phyloP scores from a whole-genome alignment of 2,888 invertebrate species.

The Metalampra italica region DNA sequence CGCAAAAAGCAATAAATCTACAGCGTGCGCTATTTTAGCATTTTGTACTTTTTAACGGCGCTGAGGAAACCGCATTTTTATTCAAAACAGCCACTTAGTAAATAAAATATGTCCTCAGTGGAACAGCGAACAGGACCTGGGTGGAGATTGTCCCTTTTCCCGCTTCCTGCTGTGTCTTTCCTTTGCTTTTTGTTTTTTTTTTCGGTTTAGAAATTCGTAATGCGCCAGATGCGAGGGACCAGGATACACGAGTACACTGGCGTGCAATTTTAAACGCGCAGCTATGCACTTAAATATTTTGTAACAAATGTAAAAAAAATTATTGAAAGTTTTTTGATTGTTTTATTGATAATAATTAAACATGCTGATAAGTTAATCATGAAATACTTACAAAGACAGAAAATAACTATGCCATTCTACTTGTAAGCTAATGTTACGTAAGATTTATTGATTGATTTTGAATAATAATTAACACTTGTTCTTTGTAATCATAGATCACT shows the following conservation, averaged over 20 bases:
- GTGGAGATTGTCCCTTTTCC: conserved; percentile 57
- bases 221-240: conserved; percentile 32
- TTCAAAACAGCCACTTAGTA: conserved; percentile 76
- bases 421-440: no score
- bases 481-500: no score
- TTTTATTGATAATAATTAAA: no score
- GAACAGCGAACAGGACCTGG: conserved; percentile 68
- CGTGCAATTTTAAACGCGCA: conserved; percentile 4
- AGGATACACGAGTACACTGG: conserved; percentile 10
- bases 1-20: conserved; percentile 49
- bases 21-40: conserved; percentile 26
- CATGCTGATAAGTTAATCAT: no score
- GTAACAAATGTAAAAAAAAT: no score
- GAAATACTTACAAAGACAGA: no score
- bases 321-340: no score
- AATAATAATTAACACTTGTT: no score
- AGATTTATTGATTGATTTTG: no score
- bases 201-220: conserved; percentile 31
- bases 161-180: conserved; percentile 30
- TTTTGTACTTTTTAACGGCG: conserved; percentile 69
- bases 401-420: no score
- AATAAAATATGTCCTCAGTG: conserved; percentile 73
- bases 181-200: conserved; percentile 28
- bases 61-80: conserved; percentile 69
- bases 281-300: not conserved